Conservation (phyloP, 2,888 invertebrate species). For the Lymantria dispar region DNA sequence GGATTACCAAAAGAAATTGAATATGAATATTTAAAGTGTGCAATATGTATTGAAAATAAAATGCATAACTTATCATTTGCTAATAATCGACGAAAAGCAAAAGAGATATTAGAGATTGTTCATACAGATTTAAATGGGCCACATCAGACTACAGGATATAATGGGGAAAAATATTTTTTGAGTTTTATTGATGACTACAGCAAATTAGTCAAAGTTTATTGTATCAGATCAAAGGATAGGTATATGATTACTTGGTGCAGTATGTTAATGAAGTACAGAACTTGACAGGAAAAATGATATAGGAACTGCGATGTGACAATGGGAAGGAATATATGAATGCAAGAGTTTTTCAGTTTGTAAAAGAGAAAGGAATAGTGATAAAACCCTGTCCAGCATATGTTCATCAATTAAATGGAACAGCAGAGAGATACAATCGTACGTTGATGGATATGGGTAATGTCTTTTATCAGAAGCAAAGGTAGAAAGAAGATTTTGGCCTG, state of each 20-base stretch:
- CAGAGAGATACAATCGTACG: conserved; percentile 31
- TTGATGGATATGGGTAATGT: conserved; percentile 23
- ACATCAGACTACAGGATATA: background rate
- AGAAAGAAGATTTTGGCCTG: conserved; percentile 28
- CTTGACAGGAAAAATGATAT: background rate
- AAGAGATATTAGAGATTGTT: background rate
- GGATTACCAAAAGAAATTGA: conserved; percentile 1
- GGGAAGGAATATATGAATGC: conserved; percentile 18
- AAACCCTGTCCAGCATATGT: conserved; percentile 32
- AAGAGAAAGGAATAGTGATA: conserved; percentile 8
- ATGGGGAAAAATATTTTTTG: conserved; percentile 26
- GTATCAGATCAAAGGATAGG: background rate
- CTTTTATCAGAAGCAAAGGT: conserved; percentile 26
- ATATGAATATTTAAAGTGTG: background rate
- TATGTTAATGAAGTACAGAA: conserved; percentile 2
- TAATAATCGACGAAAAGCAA: background rate
- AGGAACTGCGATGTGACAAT: conserved; percentile 13
- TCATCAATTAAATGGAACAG: conserved; percentile 35
- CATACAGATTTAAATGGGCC: background rate
- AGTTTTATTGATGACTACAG: conserved; percentile 25
- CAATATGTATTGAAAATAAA: background rate
- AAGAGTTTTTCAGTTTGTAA: conserved; percentile 1
- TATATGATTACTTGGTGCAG: background rate
- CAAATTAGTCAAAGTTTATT: background rate
- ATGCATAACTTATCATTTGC: background rate